Evolutionary conservation across 2,113 vertebrate genomes (phyloP), one percentile per base, ranked within the genome.

Genomic region (Percina caprodes): DNA sequence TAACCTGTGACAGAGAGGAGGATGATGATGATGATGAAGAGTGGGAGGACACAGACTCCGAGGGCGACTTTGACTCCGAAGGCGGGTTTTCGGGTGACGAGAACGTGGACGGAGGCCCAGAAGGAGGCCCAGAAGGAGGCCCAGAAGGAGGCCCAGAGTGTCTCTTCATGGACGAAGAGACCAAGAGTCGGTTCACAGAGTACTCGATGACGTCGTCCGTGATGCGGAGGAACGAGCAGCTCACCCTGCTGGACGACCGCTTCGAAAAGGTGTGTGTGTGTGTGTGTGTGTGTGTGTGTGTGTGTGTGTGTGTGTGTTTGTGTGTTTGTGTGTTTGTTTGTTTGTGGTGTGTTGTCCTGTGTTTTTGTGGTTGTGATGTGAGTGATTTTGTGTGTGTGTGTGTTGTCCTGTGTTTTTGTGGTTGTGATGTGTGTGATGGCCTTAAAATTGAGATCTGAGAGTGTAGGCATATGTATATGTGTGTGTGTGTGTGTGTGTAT

Each of bases 191-290:
- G 46, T 99, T 99, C 94, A 99, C 98, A 0, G 97, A 98, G 1
- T 99, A 99, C 92, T 99, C 98, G 3, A 86, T 99, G 92, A 95
- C 97, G 0, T 99, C 98, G 10, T 99, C 98, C 0, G 96, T 99
- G 70, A 98, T 99, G 94, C 95, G 96, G 85, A 96, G 98, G 79
- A 99, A 97, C 74, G 96, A 99, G 54, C 98, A 99, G 88, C 94
- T 99, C 82, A 96, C 95, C 0, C 93, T 99, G 11, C 95, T 99
- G 72, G 98, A 99, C 79, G 97, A 98, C 86, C 96, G 97, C 56
- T 99, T 99, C 83, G 97, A 99, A 83, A 98, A 98, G 97, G 98
- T 99, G 26, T 30, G 26, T 30, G 26, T 30, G 26, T 30, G 26
- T 30, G 26, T 30, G 26, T 30, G 26, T 30, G 26, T 30, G 26